phyloP scores from a whole-genome alignment of 2,888 invertebrate genomes.

The Plusia festucae region DNA sequence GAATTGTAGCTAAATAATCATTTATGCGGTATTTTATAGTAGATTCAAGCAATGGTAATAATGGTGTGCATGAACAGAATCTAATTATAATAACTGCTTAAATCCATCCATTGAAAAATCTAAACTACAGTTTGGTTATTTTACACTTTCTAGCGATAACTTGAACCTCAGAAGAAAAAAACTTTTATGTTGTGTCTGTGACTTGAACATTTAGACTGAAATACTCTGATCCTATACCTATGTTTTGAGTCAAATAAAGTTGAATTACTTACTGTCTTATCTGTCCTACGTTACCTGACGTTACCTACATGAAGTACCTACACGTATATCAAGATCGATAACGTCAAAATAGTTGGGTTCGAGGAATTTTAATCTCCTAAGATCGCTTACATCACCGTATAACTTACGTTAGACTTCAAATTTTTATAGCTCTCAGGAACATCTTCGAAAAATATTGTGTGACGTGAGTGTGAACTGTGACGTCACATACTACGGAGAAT shows the following conservation, averaged over 20 bases:
- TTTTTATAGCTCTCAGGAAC: slow-evolving; percentile 32
- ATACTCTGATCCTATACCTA: too few species aligned
- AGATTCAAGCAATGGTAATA: neutral
- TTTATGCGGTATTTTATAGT: neutral
- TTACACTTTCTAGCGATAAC: too few species aligned
- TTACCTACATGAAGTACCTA: slow-evolving; percentile 16
- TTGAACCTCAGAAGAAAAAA: too few species aligned
- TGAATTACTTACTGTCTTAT: slow-evolving; percentile 32
- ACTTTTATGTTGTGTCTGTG: too few species aligned
- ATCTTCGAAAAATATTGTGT: slow-evolving; percentile 24
- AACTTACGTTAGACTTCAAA: slow-evolving; percentile 40
- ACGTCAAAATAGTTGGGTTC: slow-evolving; percentile 55
- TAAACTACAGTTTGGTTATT: too few species aligned
- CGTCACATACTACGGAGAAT: neutral
- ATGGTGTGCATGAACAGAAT: too few species aligned
- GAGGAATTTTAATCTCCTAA: slow-evolving; percentile 59
- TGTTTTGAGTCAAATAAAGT: neutral
- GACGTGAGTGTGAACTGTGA: too few species aligned
- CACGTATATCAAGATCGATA: slow-evolving; percentile 53
- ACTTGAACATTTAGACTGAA: too few species aligned
- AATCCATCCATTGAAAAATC: too few species aligned
- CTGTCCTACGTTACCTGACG: neutral
- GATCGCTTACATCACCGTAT: slow-evolving; percentile 48
- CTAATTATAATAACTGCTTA: too few species aligned
- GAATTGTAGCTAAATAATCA: neutral